Evolutionary conservation across 2,113 vertebrate genomes (phyloP), one percentile per base, ranked within the genome.

Genomic region (Pteronura brasiliensis): DNA sequence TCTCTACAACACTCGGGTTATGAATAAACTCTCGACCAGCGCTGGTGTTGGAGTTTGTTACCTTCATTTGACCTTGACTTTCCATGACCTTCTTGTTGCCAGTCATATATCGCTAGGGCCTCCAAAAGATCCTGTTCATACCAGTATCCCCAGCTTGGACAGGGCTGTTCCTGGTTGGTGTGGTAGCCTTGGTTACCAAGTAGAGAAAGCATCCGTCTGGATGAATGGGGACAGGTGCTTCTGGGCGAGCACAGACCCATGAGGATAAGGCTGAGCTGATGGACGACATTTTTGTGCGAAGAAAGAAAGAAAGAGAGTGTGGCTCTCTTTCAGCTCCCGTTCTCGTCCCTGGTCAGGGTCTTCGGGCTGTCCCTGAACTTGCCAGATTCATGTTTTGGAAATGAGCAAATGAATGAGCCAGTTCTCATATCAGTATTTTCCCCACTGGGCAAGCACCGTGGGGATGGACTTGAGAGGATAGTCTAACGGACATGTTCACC

Each of bases 291-390:
- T 61, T 1, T 49, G 34, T 52, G 9, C 31, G 1, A 47, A 34
- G 85, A 34, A 59, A 14, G 25, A 18, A 20, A 14, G 11, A 31
- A 2, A 6, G 47, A 29, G 23, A 14, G 21, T 0, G 4, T 0
- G 21, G 27, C 7, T 20, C 39, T 4, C 57, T 59, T 18, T 21
- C 49, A 49, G 1, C 5, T 27, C 47, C 1, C 9, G 1, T 1
- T 6, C 2, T 5, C 8, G 34, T 18, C 2, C 12, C 29, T 2
- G 18, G 15, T n/a, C 6, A 17, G 10, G 25, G 34, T 18, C 34
- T 80, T 39, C 4, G 36, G 49, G 39, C 2, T 4, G 52, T 7
- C 39, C 49, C 2, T 12, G 67, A 6, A 31, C 67, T 36, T n/a
- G 34, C 17, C 47, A 23, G 14, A 42, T 42, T 47, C 4, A 1